A percentile compares a stretch with the other conserved stretches of the same genome.
Evolutionary conservation across 2,113 vertebrate genomes (phyloP).

Genomic region (Pycnonotus jocosus): DNA sequence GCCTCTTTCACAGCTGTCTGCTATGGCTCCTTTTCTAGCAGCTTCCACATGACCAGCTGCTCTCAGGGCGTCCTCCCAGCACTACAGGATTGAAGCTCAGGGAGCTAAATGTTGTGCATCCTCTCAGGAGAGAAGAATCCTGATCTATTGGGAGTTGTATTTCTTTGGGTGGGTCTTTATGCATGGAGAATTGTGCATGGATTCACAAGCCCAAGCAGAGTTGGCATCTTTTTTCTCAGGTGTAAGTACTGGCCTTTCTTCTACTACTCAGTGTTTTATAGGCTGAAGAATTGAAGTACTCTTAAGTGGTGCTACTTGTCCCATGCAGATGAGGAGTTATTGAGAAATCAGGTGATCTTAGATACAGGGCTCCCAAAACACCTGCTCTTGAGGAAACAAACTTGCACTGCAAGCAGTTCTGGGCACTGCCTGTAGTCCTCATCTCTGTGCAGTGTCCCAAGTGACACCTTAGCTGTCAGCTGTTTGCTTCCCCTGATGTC

Average conservation of each 20-base stretch:
- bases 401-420: background rate
- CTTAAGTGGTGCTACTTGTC: background rate
- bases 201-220: background rate
- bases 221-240: background rate
- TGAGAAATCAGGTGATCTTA: background rate
- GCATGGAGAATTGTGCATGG: rapidly evolving
- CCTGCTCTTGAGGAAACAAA: background rate
- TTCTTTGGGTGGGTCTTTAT: background rate
- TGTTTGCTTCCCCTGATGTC: background rate
- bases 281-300: background rate
- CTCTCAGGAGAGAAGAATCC: background rate
- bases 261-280: background rate
- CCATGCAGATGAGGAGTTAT: background rate
- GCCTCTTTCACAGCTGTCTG: background rate
- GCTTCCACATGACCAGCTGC: background rate
- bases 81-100: background rate
- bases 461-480: background rate
- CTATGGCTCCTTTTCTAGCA: background rate
- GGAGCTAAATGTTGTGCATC: background rate
- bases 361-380: background rate
- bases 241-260: background rate
- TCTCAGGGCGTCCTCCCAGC: background rate
- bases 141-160: background rate
- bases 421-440: background rate
- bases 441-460: background rate